Evolutionary conservation across 92 coral and sea anemone species (phyloP).

Genomic region (Phenganax marumi): DNA sequence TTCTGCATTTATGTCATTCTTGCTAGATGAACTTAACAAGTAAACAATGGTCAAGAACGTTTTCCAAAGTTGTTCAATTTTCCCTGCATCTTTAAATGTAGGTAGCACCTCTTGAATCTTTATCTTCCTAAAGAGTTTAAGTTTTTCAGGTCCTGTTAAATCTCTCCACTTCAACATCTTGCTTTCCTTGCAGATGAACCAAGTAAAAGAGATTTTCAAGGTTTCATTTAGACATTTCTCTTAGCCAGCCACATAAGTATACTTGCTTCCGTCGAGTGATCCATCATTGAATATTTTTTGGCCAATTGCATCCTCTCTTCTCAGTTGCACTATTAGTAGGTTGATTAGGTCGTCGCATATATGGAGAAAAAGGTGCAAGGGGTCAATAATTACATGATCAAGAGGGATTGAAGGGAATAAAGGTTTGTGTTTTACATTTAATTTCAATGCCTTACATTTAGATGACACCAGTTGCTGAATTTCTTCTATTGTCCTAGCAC

Average conservation of each 20-base stretch:
- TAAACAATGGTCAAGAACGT: slow-evolving; percentile 25
- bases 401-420: slow-evolving; percentile 33
- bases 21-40: neutral
- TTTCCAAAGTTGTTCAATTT: slow-evolving; percentile 40
- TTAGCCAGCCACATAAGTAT: slow-evolving; percentile 24
- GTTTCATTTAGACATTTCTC: slow-evolving; percentile 29
- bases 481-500: too few relatives aligned
- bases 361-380: slow-evolving; percentile 41
- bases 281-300: slow-evolving; percentile 14
- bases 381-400: slow-evolving; percentile 47
- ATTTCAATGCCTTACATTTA: neutral
- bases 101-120: neutral
- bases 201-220: slow-evolving; percentile 40
- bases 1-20: slow-evolving; percentile 10
- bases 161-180: slow-evolving; percentile 51
- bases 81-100: neutral
- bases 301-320: slow-evolving; percentile 47
- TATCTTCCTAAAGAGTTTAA: neutral
- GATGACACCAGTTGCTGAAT: too few relatives aligned
- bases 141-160: slow-evolving; percentile 48
- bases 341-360: slow-evolving; percentile 46
- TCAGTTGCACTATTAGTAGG: slow-evolving; percentile 34
- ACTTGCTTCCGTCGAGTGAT: slow-evolving; percentile 2
- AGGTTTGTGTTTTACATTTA: slow-evolving; percentile 31
- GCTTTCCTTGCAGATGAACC: slow-evolving; percentile 32